Conservation (phyloP, 1,140 invertebrate genomes). For the Theocolax elegans region DNA sequence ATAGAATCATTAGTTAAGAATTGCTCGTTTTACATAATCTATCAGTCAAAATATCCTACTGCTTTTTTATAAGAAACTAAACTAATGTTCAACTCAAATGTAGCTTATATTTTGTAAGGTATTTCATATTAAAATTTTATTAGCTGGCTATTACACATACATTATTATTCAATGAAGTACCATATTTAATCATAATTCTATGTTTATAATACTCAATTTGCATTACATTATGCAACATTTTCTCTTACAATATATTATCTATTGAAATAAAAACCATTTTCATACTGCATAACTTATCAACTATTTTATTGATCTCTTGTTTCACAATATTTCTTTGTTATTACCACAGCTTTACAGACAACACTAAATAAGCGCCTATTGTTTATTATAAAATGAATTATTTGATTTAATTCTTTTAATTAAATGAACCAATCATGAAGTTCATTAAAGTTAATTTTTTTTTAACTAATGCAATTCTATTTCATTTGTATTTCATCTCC, state of each 20-base stretch:
- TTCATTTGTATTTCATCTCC: too few species aligned
- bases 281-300: too few species aligned
- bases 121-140: slow-evolving; percentile 3
- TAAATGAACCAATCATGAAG: slow-evolving; percentile 15
- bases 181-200: not conserved
- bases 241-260: not conserved
- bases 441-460: slow-evolving; percentile 10
- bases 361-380: not conserved
- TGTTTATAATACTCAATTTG: not conserved
- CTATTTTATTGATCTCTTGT: not conserved
- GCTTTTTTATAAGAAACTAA: slow-evolving; percentile 27
- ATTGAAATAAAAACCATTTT: too few species aligned
- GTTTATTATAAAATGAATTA: not conserved
- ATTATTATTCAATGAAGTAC: not conserved
- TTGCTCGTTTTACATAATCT: slow-evolving; percentile 16
- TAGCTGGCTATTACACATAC: not conserved
- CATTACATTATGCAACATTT: slow-evolving; percentile 21
- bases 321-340: slow-evolving; percentile 1
- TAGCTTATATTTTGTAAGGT: not conserved
- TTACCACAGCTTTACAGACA: slow-evolving; percentile 17
- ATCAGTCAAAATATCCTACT: slow-evolving; percentile 35
- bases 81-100: slow-evolving; percentile 21
- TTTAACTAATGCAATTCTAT: slow-evolving; percentile 24
- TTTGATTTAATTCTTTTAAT: not conserved
- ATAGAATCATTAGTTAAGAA: slow-evolving; percentile 46